Percentiles rank a stretch among this genome's conserved stretches.
Conservation (phyloP, 1,140 invertebrate genomes). For the Neoseiulus cucumeris region DNA sequence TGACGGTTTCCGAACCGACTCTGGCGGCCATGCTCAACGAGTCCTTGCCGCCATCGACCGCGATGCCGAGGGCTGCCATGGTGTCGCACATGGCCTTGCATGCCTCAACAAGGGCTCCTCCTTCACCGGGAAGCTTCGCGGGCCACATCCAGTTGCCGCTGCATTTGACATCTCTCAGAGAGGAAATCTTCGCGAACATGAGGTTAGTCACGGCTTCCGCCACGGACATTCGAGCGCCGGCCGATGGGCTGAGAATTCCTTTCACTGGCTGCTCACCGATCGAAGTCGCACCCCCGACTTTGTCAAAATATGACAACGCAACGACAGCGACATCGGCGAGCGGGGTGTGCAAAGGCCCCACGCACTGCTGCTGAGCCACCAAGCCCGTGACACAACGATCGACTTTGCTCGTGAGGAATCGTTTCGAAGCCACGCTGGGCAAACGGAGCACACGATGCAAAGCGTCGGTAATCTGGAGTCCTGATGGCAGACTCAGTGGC, state of each 20-base stretch:
- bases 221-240: conserved; percentile 77
- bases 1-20: conserved; percentile 47
- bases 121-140: conserved; percentile 76
- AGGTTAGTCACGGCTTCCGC: conserved; percentile 86
- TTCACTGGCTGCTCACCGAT: conserved; percentile 95
- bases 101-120: conserved; percentile 60
- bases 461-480: conserved; percentile 39
- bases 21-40: conserved; percentile 90
- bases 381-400: conserved; percentile 86
- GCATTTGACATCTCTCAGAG: conserved; percentile 76
- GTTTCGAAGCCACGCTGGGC: conserved; percentile 77
- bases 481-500: conserved; percentile 30
- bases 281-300: conserved; percentile 60
- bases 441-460: conserved; percentile 62
- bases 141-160: conserved; percentile 99
- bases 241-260: conserved; percentile 52
- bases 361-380: conserved; percentile 89
- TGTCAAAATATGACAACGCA: conserved; percentile 45
- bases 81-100: conserved; percentile 67
- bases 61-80: conserved; percentile 68
- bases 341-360: conserved; percentile 84
- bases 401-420: conserved; percentile 82
- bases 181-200: conserved; percentile 67
- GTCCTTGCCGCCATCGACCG: conserved; percentile 92
- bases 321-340: conserved; percentile 84